These are phyloP conservation scores for Junonia oenone DNA, from an alignment of 2,888 invertebrate genomes.

Conservation along the genomic window DNA sequence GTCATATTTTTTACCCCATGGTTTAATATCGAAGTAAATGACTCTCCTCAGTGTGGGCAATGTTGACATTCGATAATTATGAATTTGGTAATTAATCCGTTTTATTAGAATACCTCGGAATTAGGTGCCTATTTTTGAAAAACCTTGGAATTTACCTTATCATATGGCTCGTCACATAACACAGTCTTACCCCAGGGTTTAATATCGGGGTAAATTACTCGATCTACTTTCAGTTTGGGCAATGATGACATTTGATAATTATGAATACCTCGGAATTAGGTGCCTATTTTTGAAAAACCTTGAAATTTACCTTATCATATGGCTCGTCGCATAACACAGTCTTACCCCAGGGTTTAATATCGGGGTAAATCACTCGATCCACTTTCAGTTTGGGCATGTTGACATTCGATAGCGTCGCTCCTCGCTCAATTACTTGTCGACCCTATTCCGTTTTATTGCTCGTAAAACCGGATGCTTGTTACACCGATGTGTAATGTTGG, in stretches of 20 bases:
- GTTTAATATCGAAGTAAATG: no score
- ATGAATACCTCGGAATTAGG: no score
- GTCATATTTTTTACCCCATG: no score
- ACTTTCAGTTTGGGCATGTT: constrained; percentile 4
- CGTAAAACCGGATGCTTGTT: constrained; percentile 36
- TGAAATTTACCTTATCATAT: background rate
- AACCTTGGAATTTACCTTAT: background rate
- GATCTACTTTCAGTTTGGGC: background rate
- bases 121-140: no score
- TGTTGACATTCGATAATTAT: no score
- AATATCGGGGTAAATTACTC: constrained; percentile 1
- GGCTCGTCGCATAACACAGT: no score
- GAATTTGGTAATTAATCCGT: no score
- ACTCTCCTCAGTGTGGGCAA: no score
- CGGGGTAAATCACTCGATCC: constrained; percentile 4
- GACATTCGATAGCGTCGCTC: constrained; percentile 14
- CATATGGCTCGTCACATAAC: background rate
- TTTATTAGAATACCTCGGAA: no score
- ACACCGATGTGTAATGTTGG: constrained; percentile 32
- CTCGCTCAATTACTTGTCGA: constrained; percentile 37
- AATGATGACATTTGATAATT: constrained; percentile 15
- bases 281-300: no score
- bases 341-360: no score
- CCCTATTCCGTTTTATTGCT: constrained; percentile 43
- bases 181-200: no score